Conservation (phyloP, 2,888 invertebrate species). For the Dasypolia templi region DNA sequence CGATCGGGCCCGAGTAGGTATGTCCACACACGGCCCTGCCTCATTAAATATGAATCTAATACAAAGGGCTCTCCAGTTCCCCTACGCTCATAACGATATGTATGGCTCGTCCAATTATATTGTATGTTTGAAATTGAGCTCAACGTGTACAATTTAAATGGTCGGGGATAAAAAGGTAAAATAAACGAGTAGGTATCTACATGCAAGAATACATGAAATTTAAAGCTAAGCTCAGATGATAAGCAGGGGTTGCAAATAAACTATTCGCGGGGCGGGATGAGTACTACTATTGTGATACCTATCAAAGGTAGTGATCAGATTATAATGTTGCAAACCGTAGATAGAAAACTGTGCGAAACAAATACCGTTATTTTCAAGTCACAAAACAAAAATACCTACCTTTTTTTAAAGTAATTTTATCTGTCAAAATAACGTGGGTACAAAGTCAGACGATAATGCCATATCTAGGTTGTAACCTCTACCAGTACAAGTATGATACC, state of each 20-base stretch:
- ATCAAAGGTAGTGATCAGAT: not conserved
- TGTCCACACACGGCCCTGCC: conserved; percentile 25
- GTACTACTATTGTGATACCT: not conserved
- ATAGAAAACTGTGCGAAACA: not conserved
- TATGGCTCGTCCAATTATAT: conserved; percentile 42
- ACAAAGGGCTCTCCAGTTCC: conserved; percentile 17
- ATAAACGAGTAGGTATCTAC: conserved; percentile 11
- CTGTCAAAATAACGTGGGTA: no score
- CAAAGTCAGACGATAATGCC: conserved; percentile 21
- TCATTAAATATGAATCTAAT: conserved; percentile 63
- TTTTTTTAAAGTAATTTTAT: no score
- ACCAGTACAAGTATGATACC: conserved; percentile 2
- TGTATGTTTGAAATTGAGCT: conserved; percentile 40
- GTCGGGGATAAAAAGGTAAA: conserved; percentile 3
- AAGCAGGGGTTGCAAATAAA: not conserved
- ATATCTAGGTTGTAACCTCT: conserved; percentile 51
- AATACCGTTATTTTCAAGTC: conserved; percentile 1
- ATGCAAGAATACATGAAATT: not conserved
- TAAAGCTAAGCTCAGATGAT: not conserved
- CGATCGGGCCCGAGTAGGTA: no score
- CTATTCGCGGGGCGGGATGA: no score
- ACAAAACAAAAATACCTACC: conserved; percentile 12
- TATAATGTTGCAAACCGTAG: not conserved
- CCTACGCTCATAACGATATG: conserved; percentile 25
- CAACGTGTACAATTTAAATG: conserved; percentile 44